Conservation (phyloP, 2,113 vertebrate genomes). For the Gymnocephalus cernua region DNA sequence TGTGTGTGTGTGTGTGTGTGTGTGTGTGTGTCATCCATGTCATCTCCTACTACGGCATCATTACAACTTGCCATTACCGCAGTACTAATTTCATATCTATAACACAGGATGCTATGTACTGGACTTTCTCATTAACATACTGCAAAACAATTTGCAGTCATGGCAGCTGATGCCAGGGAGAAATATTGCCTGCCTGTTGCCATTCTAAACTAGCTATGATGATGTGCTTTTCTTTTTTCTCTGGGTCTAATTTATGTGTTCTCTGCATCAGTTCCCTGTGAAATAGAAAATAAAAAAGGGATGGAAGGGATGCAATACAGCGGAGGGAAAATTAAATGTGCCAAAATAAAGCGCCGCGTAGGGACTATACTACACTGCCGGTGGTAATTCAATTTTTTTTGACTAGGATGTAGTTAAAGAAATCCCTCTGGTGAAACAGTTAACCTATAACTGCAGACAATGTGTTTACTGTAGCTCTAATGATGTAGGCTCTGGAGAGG, state of each 20-base stretch:
- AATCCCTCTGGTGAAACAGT: neutral
- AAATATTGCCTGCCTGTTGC: constrained; percentile 6
- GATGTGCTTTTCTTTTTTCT: constrained; percentile 1
- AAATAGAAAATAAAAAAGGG: neutral
- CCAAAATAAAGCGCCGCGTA: constrained; percentile 15
- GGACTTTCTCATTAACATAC: constrained; percentile 21
- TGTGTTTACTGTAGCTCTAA: constrained; percentile 23
- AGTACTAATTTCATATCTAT: constrained; percentile 20
- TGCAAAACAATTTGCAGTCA: constrained; percentile 18
- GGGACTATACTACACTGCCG: neutral
- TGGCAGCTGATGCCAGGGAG: neutral
- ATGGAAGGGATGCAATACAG: neutral
- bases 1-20: constrained; percentile 10
- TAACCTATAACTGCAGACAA: constrained; percentile 15
- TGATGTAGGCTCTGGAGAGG: constrained; percentile 13
- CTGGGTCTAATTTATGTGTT: neutral
- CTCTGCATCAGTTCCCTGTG: neutral
- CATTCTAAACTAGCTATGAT: neutral
- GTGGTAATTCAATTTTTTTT: constrained; percentile 1
- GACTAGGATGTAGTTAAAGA: neutral
- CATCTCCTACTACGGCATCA: constrained; percentile 17
- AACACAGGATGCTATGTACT: constrained; percentile 1
- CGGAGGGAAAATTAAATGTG: constrained; percentile 8
- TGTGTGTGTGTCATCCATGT: constrained; percentile 11
- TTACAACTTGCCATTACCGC: constrained; percentile 13